Evolutionary conservation across 2,113 vertebrate species (phyloP), one percentile per base, ranked within the genome.

Genomic region (Brachionichthys hirsutus): DNA sequence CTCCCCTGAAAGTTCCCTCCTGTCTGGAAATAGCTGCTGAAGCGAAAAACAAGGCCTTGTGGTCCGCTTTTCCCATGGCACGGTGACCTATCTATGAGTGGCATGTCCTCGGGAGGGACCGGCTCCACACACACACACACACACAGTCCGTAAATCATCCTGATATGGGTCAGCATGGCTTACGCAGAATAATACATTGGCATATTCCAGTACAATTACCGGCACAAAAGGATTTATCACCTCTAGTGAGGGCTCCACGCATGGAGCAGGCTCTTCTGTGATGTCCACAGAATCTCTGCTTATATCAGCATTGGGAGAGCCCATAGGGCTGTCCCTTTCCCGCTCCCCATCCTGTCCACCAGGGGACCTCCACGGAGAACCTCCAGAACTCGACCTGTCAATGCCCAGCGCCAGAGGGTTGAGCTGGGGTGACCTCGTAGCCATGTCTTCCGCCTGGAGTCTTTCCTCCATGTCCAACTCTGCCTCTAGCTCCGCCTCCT

Each of bases 401-500:
- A 65, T 46, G 46, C 76, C 92, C 92, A 93, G 0, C 35, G 81
- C 89, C 89, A 94, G 0, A 70, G 88, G 82, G 54, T 72, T 66
- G n/a, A 83, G 67, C 64, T 90, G 94, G 70, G 82, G 77, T 1
- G 88, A 82, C 62, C 83, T 15, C 60, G 87, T 73, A 1, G 40
- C 55, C 54, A 54, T 14, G 44, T 88, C 87, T 75, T 75, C 93
- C 83, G 87, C 20, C 73, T 93, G 94, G 82, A 94, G 90, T 38
- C 52, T 40, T 19, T 53, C 45, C 78, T 98, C 95, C 68, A 95
- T 80, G 65, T 95, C 94, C 77, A 96, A 73, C 75, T 98, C 96
- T 0, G 94, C 92, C 80, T 99, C 97, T 0, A 95, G 85, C 75
- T 98, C 97, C 0, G 95, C 96, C 82, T 98, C 96, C 60, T 97